Evolutionary conservation across 2,113 vertebrate species (phyloP), one percentile per base, ranked within the genome.

Genomic region (Cebidichthys violaceus): DNA sequence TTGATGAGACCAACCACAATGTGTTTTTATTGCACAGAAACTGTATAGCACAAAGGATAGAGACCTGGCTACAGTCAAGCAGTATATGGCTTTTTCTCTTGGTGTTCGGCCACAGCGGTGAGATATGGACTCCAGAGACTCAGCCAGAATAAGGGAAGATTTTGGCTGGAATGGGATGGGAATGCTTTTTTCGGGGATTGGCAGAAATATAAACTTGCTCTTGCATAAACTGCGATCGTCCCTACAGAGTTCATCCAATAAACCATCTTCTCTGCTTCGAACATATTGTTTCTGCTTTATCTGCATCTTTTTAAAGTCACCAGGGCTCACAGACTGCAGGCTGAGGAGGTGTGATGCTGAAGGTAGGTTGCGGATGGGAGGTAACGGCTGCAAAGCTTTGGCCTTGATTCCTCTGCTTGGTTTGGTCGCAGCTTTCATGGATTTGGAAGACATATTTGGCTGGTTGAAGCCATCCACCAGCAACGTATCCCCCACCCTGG

Each of bases 401-500:
- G 20, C 54, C 81, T 55, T 64, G 13, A 78, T 74, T 76, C 35
- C 65, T 13, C 39, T 78, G 31, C 70, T 75, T 82, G 57, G 81
- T 73, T 86, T 88, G 45, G 17, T 70, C 22, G 67, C 22, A 57
- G 79, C 31, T 45, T 61, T 72, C 84, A 82, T 91, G 66, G 88
- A 90, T 88, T 89, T 92, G 35, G 94, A 95, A 27, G 89, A 94
- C 94, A 95, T 95, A 45, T 89, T 89, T 3, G 92, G 77, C 24
- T 92, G 70, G 61, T 89, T 93, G 73, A 95, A 96, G 29, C 96
- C 94, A 75, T 96, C 95, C 35, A 96, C 93, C 62, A 95, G 74
- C 65, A 96, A 77, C 1, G 20, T 71, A 17, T 95, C 94, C 18
- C 93, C 95, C 41, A 95, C 86, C 68, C 54, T 90, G 31, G 89